Conservation (phyloP, 2,888 invertebrate genomes). For the Gandaritis pyraliata region DNA sequence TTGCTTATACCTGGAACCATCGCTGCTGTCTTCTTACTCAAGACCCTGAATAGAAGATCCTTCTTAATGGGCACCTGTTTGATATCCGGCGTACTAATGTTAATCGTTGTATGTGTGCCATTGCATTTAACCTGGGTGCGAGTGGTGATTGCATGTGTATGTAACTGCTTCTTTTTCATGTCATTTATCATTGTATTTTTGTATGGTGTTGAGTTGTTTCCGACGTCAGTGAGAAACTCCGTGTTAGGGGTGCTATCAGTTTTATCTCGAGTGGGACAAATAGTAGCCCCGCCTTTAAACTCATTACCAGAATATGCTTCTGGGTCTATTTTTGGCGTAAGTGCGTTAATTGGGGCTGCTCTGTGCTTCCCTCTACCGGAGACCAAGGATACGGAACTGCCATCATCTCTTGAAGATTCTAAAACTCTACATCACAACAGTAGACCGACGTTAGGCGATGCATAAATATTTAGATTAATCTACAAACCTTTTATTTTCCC, state of each 20-base stretch:
- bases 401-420: constrained; percentile 63
- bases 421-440: constrained; percentile 42
- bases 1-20: constrained; percentile 87
- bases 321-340: constrained; percentile 85
- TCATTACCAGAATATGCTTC: constrained; percentile 69
- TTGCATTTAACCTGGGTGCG: constrained; percentile 66
- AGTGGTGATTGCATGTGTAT: constrained; percentile 86
- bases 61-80: constrained; percentile 85
- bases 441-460: constrained; percentile 11
- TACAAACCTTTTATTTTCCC: not conserved
- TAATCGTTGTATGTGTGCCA: constrained; percentile 58
- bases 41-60: constrained; percentile 84
- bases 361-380: constrained; percentile 88
- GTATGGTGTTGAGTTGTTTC: constrained; percentile 93
- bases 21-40: constrained; percentile 82
- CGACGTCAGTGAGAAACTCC: constrained; percentile 92
- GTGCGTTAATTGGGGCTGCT: constrained; percentile 86
- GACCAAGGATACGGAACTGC: constrained; percentile 64
- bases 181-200: constrained; percentile 93
- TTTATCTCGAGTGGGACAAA: constrained; percentile 91
- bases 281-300: constrained; percentile 90
- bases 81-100: constrained; percentile 64
- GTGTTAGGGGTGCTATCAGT: constrained; percentile 92
- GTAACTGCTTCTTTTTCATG: constrained; percentile 90
- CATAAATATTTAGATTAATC: not conserved